Evolutionary conservation across 2,888 invertebrate genomes (phyloP), one percentile per base, ranked within the genome.

Genomic region (Brenthis hecate): DNA sequence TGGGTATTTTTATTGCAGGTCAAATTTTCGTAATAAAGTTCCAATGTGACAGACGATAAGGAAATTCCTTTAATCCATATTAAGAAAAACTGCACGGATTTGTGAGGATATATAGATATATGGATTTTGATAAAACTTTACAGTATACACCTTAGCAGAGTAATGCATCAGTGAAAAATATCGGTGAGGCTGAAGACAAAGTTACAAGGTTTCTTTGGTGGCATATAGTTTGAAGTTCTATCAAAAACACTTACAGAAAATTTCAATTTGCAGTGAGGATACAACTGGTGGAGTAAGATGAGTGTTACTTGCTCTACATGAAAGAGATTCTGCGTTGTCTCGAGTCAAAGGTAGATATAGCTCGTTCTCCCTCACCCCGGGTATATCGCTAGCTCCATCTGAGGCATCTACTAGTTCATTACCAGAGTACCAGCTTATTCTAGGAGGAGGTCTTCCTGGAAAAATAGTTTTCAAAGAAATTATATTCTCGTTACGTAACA

Each of bases 401-500:
- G 94, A 95, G 50, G 94, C 94, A 78, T 96, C 96, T 67, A 96
- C 92, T 54, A 96, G 91, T 3, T 95, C 95, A 74, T 95, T 94
- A 74, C 96, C 96, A 70, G 96, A 95, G 94, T 96, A 96, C 96
- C 96, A 96, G 69, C 95, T 96, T 73, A 96, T 95, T 6, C 94
- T 93, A 0, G 96, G 96, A 19, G 95, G 93, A 0, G 96, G 96
- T 67, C 95, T 94, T 76, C 96, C 96, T 97, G 85, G 8, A 75
- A 75, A 2, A 36, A 56, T 54, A 47, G n/a, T n/a, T 23, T 28
- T 50, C 32, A 32, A 3, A 28, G 36, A n/a, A n/a, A 16, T 14
- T 5, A n/a, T 13, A 32, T 28, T 19, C 13, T 13, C 19, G 11
- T 8, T 36, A 32, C 8, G 8, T 2, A 58, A 23, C 16, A n/a